Percentiles rank a stretch among this genome's conserved stretches.
These are phyloP conservation scores for Strix uralensis DNA, from an alignment of 2,113 vertebrate genomes.

Conservation along the genomic window DNA sequence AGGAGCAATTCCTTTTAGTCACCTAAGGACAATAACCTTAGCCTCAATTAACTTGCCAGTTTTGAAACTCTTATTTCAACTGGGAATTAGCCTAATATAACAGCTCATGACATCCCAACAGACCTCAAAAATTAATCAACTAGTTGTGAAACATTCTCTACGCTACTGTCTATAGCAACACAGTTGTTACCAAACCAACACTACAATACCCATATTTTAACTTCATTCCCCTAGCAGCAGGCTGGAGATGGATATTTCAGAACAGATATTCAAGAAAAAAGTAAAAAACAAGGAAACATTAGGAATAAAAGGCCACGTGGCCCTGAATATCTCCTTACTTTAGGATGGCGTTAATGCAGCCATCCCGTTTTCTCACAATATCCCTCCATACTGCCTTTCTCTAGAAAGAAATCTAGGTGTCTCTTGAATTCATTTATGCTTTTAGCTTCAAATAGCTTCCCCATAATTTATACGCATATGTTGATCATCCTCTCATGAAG, in stretches of 20 bases:
- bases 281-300: background rate
- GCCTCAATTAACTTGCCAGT: background rate
- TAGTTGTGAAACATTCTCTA: background rate
- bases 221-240: background rate
- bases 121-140: background rate
- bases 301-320: background rate
- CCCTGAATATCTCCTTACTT: background rate
- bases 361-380: constrained; percentile 14
- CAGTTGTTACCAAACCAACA: background rate
- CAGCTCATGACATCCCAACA: background rate
- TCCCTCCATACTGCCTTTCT: background rate
- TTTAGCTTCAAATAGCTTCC: constrained; percentile 15
- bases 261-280: background rate
- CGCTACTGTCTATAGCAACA: background rate
- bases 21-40: background rate
- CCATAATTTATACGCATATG: constrained; percentile 32
- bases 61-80: background rate
- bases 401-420: constrained; percentile 23
- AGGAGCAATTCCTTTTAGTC: background rate
- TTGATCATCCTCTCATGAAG: constrained; percentile 29
- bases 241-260: background rate
- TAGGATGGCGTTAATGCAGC: background rate
- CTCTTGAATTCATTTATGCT: constrained; percentile 24
- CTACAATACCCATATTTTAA: background rate
- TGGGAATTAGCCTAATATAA: background rate